Evolutionary conservation across 2,888 invertebrate species (phyloP).

Genomic region (Zhuqinia jingwanae): DNA sequence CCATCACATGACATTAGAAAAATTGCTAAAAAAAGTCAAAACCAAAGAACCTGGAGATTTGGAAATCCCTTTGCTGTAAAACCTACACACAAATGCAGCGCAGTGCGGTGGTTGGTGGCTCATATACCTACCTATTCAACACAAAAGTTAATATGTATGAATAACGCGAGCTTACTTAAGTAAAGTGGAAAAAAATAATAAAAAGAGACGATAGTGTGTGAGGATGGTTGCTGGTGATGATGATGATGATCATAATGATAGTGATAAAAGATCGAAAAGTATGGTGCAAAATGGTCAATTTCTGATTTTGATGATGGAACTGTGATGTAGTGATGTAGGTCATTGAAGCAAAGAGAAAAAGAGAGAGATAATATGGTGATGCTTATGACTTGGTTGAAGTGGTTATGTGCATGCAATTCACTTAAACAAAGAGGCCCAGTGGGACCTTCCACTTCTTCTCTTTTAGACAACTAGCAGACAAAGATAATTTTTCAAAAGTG

Average conservation of each 20-base stretch:
- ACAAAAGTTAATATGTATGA: no score
- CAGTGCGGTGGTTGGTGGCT: no score
- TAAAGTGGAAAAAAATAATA: background rate
- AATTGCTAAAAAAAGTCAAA: no score
- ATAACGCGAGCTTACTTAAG: background rate
- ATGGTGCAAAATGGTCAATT: background rate
- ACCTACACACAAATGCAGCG: no score
- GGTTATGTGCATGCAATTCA: background rate
- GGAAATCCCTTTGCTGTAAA: no score
- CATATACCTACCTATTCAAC: no score
- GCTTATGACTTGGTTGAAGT: no score
- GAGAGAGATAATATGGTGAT: background rate
- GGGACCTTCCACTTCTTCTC: no score
- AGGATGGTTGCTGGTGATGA: conserved; percentile 8
- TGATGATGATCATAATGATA: conserved; percentile 1
- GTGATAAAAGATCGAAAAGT: background rate
- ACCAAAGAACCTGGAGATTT: no score
- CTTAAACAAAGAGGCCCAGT: background rate
- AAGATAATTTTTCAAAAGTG: background rate
- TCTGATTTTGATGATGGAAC: background rate
- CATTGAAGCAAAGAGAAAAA: background rate
- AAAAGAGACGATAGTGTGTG: background rate
- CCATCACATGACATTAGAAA: conserved; percentile 1
- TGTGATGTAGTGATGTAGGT: background rate
- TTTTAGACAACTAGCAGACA: no score